These are phyloP conservation scores for Otus scops DNA, from an alignment of 2,797 vertebrate genomes.

Conservation along the genomic window DNA sequence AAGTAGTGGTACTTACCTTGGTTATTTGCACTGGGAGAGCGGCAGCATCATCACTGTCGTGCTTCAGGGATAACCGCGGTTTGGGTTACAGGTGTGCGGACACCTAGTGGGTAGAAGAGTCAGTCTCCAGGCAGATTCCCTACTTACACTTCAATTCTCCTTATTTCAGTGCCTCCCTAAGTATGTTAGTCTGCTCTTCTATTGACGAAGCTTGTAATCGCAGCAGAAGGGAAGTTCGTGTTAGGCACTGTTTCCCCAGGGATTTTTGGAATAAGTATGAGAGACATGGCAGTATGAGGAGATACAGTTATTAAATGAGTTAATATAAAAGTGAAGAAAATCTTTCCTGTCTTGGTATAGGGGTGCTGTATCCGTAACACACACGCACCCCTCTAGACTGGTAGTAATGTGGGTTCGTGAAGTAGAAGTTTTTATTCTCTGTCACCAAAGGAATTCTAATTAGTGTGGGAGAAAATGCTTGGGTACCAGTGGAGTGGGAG, in stretches of 20 bases:
- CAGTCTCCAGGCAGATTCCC: neutral
- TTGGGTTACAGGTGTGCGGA: conserved; percentile 43
- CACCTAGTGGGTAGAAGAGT: conserved; percentile 50
- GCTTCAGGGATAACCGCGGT: neutral
- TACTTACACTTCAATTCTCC: fast-evolving
- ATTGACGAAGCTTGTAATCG: neutral
- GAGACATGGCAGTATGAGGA: neutral
- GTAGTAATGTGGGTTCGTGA: neutral
- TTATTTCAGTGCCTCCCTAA: neutral
- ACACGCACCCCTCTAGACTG: neutral
- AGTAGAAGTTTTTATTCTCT: neutral
- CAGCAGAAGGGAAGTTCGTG: neutral
- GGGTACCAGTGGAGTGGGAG: neutral
- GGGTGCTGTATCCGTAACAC: neutral
- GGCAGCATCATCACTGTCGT: neutral
- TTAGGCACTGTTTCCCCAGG: neutral
- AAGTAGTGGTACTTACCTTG: neutral
- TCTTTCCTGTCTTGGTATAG: neutral
- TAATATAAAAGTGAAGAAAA: neutral
- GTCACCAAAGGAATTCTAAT: neutral
- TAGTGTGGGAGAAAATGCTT: neutral
- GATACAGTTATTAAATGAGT: neutral
- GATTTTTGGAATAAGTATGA: neutral
- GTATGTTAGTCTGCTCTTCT: neutral
- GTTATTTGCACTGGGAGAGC: neutral